Evolutionary conservation across 1,140 invertebrate genomes (phyloP), one percentile per base, ranked within the genome.

Genomic region (Diplogasteroides magnus): DNA sequence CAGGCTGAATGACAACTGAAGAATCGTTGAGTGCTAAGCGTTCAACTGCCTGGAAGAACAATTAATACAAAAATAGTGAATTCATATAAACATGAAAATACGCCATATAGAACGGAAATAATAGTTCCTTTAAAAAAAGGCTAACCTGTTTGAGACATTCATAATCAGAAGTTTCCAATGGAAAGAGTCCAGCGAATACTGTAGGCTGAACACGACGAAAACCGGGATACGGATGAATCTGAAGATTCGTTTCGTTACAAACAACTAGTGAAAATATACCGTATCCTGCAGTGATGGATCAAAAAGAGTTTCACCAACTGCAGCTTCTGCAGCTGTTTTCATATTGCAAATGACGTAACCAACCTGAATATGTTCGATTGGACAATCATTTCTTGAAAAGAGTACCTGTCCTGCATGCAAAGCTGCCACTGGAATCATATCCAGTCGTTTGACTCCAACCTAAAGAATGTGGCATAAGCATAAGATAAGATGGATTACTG

Each of bases 11-110:
- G 25, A 87, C 87, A 1, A 98, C 93, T 78, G 91, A 93, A 61
- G 91, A 90, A 86, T 98, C 96, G 85, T 97, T 98, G n/a, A 98
- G 84, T 25, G 88, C 86, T 60, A 98, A 86, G 84, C 93, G 93
- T 65, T 94, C 91, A 59, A 98, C 89, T 37, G 95, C 92, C 80
- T 63, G 32, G 14, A 63, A 11, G 3, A n/a, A 3, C 14, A 11
- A 15, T 31, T 6, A 6, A 3, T 25, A 19, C 3, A 63, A 11
- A 31, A 63, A 28, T 19, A 31, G 25, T 11, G 11, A 13, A n/a
- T n/a, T n/a, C n/a, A n/a, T n/a, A n/a, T n/a, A n/a, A n/a, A n/a
- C n/a, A n/a, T n/a, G n/a, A n/a, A n/a, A n/a, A n/a, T n/a, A n/a
- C n/a, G n/a, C n/a, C n/a, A n/a, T n/a, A n/a, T n/a, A n/a, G n/a